Percentiles rank a stretch among this genome's conserved stretches.
phyloP scores from a whole-genome alignment of 1,140 invertebrate species.

The Formica exsecta region DNA sequence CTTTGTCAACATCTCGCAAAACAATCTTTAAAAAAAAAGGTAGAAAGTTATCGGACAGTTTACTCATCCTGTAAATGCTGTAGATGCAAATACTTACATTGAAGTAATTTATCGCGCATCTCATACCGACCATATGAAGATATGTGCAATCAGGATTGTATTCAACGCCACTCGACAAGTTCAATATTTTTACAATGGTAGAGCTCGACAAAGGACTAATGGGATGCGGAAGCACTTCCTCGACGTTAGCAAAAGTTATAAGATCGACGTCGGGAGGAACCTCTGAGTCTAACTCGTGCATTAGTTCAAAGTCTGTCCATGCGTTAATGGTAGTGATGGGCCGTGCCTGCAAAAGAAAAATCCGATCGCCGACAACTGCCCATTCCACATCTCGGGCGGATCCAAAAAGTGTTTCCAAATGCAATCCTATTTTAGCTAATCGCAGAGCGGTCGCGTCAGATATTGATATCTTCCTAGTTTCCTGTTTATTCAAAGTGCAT shows the following conservation, averaged over 20 bases:
- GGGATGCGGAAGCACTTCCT: conserved; percentile 89
- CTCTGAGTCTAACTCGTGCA: conserved; percentile 90
- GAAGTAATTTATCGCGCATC: conserved; percentile 83
- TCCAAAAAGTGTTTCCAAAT: conserved; percentile 89
- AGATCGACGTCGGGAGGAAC: conserved; percentile 86
- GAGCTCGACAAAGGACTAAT: conserved; percentile 85
- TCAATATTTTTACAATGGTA: conserved; percentile 78
- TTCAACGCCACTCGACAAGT: conserved; percentile 72
- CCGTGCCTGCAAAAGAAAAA: conserved; percentile 91
- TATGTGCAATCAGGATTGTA: neutral
- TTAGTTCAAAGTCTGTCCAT: conserved; percentile 91
- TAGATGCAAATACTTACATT: conserved; percentile 83
- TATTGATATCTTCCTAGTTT: conserved; percentile 86
- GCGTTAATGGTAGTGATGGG: conserved; percentile 90
- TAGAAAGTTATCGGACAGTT: neutral
- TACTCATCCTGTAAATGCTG: conserved; percentile 18
- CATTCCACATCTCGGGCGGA: conserved; percentile 92
- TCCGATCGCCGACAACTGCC: conserved; percentile 87
- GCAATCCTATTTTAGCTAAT: conserved; percentile 87
- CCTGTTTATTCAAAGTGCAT: conserved; percentile 80
- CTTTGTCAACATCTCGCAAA: conserved; percentile 81
- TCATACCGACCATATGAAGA: conserved; percentile 59
- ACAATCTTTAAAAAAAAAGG: conserved; percentile 79
- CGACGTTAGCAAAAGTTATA: conserved; percentile 88
- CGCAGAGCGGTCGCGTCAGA: conserved; percentile 85